These are phyloP conservation scores for Sphenopsis melanotis DNA, from an alignment of 2,797 vertebrate genomes.

Conservation along the genomic window DNA sequence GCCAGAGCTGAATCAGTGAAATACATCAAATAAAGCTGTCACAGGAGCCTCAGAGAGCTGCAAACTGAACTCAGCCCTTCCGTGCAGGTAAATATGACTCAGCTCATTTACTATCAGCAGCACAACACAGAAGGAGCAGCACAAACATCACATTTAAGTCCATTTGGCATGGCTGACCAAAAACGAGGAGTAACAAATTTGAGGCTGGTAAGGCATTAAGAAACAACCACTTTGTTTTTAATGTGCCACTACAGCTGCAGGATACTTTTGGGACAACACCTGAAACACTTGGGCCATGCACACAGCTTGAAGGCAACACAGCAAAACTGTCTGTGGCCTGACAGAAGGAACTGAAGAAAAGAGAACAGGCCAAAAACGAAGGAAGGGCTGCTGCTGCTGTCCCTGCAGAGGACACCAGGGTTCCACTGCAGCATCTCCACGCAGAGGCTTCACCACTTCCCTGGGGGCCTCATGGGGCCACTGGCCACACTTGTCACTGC, in stretches of 20 bases:
- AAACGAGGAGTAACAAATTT: background rate
- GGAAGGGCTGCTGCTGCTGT: background rate
- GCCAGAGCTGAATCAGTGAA: background rate
- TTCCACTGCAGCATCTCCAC: background rate
- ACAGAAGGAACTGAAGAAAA: background rate
- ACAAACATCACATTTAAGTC: background rate
- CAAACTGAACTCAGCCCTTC: background rate
- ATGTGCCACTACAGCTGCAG: background rate
- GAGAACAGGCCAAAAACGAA: background rate
- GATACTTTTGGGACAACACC: background rate
- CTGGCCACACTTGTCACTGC: background rate
- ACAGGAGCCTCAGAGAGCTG: background rate
- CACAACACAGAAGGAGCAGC: background rate
- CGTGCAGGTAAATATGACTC: background rate
- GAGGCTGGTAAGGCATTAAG: background rate
- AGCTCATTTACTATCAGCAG: background rate
- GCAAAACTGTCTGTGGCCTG: rapidly evolving
- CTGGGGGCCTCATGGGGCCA: background rate
- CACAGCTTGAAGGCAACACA: background rate
- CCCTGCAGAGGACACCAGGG: background rate
- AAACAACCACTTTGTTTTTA: background rate
- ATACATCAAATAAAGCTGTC: background rate
- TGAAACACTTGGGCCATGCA: rapidly evolving
- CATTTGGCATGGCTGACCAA: background rate
- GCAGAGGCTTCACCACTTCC: background rate